These are phyloP conservation scores for Sus cebifrons DNA, from an alignment of 2,797 vertebrate genomes.

Conservation along the genomic window DNA sequence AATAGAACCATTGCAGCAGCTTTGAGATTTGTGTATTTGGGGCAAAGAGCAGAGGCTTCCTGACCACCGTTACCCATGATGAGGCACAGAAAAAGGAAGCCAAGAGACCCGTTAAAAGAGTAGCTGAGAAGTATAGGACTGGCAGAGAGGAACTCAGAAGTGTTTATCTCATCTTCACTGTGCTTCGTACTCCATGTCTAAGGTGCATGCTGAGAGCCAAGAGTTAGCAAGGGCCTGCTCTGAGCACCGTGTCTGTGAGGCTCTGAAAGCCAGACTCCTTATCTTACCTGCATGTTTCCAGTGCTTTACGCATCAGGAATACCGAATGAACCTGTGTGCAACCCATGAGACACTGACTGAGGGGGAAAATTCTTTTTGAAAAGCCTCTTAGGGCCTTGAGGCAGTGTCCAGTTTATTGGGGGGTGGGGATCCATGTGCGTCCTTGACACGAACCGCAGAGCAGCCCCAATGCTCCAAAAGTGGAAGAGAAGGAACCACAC, in stretches of 20 bases:
- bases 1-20: background rate
- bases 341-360: background rate
- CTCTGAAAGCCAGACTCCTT: background rate
- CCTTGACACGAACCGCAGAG: background rate
- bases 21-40: background rate
- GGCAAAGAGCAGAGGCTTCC: background rate
- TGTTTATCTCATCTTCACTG: background rate
- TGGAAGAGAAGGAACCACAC: background rate
- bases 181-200: background rate
- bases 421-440: background rate
- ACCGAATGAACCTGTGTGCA: background rate
- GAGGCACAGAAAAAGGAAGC: conserved; percentile 36
- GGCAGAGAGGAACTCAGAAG: background rate
- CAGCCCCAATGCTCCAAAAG: background rate
- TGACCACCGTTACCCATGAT: background rate
- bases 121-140: background rate
- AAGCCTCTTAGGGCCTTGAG: background rate
- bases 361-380: background rate
- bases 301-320: background rate
- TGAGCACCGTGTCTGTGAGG: background rate
- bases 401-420: background rate
- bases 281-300: background rate
- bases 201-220: background rate
- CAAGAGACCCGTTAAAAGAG: background rate
- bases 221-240: background rate